Evolutionary conservation across 2,888 invertebrate species (phyloP).

Genomic region (Neocrepidodera transversa): DNA sequence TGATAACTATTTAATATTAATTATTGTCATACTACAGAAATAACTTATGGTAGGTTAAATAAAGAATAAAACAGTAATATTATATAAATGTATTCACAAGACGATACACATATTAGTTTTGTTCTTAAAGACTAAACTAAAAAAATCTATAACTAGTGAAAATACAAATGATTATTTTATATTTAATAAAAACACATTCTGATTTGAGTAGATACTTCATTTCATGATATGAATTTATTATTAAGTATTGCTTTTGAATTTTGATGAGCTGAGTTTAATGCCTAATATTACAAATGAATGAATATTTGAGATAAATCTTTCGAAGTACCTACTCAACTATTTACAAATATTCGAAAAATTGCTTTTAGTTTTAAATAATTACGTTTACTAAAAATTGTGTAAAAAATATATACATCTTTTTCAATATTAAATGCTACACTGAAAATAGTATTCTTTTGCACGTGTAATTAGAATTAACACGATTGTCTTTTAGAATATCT

Average conservation of each 20-base stretch:
- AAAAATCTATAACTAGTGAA: constrained; percentile 57
- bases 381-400: constrained; percentile 47
- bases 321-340: constrained; percentile 52
- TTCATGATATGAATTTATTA: constrained; percentile 50
- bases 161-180: constrained; percentile 52
- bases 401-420: constrained; percentile 51
- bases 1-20: too few relatives aligned
- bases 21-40: too few relatives aligned
- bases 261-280: constrained; percentile 39
- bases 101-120: constrained; percentile 59
- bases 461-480: too few relatives aligned
- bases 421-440: constrained; percentile 36
- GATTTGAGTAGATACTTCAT: constrained; percentile 49
- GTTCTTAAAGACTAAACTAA: constrained; percentile 58
- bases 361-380: constrained; percentile 49
- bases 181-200: constrained; percentile 48
- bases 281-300: constrained; percentile 45
- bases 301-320: constrained; percentile 38
- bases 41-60: neutral
- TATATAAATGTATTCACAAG: constrained; percentile 60
- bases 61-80: constrained; percentile 42
- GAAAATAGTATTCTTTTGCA: constrained; percentile 13
- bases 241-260: constrained; percentile 46
- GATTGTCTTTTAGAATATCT: too few relatives aligned
- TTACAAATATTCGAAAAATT: constrained; percentile 52